phyloP scores from a whole-genome alignment of 2,113 vertebrate genomes.

The Aplodontia rufa region DNA sequence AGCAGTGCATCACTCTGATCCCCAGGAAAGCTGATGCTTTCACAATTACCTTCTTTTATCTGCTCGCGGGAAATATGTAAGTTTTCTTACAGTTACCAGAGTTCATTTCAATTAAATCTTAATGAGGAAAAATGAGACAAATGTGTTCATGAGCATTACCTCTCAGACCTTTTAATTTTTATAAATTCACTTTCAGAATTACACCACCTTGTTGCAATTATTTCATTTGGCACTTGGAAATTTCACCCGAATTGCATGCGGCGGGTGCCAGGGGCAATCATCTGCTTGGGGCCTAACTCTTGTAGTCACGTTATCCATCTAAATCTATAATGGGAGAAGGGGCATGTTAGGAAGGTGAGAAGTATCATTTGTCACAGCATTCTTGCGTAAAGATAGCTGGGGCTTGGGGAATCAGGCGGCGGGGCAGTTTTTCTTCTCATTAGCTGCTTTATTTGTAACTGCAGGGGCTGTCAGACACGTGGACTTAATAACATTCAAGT shows the following conservation, averaged over 20 bases:
- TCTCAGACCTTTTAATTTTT: slow-evolving; percentile 78
- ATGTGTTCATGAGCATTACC: slow-evolving; percentile 67
- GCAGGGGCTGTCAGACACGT: slow-evolving; percentile 75
- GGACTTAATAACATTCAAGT: slow-evolving; percentile 76
- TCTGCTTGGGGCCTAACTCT: slow-evolving; percentile 64
- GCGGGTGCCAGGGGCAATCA: slow-evolving; percentile 61
- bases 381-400: slow-evolving; percentile 73
- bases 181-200: slow-evolving; percentile 67
- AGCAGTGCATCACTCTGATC: not conserved
- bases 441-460: slow-evolving; percentile 79
- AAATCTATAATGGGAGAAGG: slow-evolving; percentile 70
- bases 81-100: slow-evolving; percentile 71
- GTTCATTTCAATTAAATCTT: slow-evolving; percentile 77
- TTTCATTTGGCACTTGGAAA: slow-evolving; percentile 72
- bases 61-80: slow-evolving; percentile 56
- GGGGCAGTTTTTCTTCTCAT: slow-evolving; percentile 79
- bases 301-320: slow-evolving; percentile 73
- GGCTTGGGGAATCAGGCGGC: slow-evolving; percentile 68
- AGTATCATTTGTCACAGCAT: slow-evolving; percentile 71
- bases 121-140: slow-evolving; percentile 78
- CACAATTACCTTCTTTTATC: slow-evolving; percentile 44
- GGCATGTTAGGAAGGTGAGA: slow-evolving; percentile 72
- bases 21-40: not conserved
- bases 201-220: slow-evolving; percentile 62
- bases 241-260: slow-evolving; percentile 62